phyloP scores from a whole-genome alignment of 2,113 vertebrate species.

The Chaetura pelagica region DNA sequence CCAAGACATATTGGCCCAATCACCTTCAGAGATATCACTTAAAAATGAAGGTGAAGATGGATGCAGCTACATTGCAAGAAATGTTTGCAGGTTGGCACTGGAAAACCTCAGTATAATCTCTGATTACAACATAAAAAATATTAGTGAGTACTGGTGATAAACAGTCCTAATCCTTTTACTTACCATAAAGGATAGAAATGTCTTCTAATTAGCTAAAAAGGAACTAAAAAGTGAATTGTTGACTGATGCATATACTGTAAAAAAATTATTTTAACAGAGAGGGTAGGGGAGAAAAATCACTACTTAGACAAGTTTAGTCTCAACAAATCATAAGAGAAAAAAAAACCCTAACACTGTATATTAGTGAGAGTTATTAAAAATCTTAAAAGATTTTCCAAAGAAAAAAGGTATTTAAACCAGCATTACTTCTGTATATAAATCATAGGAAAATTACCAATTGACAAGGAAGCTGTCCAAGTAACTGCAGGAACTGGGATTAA shows the following conservation, averaged over 20 bases:
- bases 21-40: neutral
- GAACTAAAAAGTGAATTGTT: neutral
- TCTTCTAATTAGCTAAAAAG: neutral
- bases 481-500: neutral
- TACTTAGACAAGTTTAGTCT: neutral
- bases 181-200: neutral
- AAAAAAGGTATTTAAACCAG: neutral
- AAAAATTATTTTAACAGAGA: neutral
- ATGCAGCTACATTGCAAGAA: neutral
- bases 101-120: neutral
- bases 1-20: neutral
- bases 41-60: neutral
- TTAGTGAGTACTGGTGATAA: neutral
- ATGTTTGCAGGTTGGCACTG: neutral
- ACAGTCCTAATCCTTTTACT: neutral
- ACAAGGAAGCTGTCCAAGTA: slow-evolving; percentile 19
- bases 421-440: slow-evolving; percentile 24
- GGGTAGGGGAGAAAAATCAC: neutral
- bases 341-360: neutral
- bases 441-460: neutral
- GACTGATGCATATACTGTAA: neutral
- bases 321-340: neutral
- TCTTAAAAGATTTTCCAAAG: neutral
- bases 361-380: neutral
- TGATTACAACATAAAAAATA: neutral